Evolutionary conservation across 2,797 vertebrate genomes (phyloP), one percentile per base, ranked within the genome.

Genomic region (Thamnophis elegans): DNA sequence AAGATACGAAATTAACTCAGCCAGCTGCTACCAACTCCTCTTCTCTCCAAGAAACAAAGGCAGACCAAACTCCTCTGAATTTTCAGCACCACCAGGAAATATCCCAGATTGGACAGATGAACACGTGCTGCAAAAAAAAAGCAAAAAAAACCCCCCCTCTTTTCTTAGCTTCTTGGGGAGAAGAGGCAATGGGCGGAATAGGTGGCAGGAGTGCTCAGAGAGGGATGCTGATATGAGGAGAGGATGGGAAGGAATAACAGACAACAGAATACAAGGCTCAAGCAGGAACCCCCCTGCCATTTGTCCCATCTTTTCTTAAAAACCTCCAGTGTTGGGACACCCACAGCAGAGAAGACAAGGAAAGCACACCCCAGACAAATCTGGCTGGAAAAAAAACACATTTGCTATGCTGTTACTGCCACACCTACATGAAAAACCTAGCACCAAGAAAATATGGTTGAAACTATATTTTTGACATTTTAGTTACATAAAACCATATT

Each of bases 371-470:
- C 42, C 16, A 54, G 0, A 32, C 58, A 55, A 54, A 90, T 91
- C 92, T 95, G 93, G 88, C 90, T 95, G 90, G 94, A 87, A 86
- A 92, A 90, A 95, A 22, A 60, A 4, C 26, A 2, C 56, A 92
- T 62, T 47, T 94, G 93, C 95, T 94, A 95, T 94, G 0, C 93
- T 20, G 85, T 51, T 90, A 93, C 90, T 54, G 89, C 95, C 92
- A 93, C 90, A 93, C 65, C 89, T 94, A 94, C 92, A 90, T 0
- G 94, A 95, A 96, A 96, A 73, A 89, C 85, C 95, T 95, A 95
- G 93, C 65, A 82, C 86, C 93, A 89, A 0, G 0, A 25, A 95
- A 89, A 95, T 90, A 91, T 26, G 5, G 7, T 0, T 13, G 73
- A 73, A 87, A 89, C 93, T 89, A 0, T 78, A 68, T 94, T 93